phyloP scores from a whole-genome alignment of 2,888 invertebrate genomes.

The Opisthograptis luteolata region DNA sequence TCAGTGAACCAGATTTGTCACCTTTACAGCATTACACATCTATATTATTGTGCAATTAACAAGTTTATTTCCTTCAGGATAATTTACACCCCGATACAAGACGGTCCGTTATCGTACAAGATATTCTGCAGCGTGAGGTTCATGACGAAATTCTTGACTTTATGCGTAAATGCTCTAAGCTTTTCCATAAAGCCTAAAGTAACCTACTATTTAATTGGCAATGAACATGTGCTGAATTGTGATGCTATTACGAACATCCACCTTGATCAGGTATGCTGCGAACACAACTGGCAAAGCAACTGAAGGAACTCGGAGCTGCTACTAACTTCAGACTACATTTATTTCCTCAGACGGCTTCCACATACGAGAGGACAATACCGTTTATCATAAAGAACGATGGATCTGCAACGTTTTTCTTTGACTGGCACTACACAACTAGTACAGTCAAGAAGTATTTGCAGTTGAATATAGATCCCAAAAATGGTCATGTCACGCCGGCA shows the following conservation, averaged over 20 bases:
- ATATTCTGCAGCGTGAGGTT: constrained; percentile 82
- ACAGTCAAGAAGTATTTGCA: constrained; percentile 69
- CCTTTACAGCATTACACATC: neutral
- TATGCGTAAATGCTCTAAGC: constrained; percentile 81
- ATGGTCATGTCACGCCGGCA: constrained; percentile 66
- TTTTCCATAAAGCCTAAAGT: constrained; percentile 80
- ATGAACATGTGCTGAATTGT: constrained; percentile 64
- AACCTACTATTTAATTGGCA: constrained; percentile 71
- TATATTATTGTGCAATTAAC: neutral
- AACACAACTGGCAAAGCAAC: neutral
- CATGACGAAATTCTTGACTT: constrained; percentile 74
- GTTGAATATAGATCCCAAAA: constrained; percentile 64
- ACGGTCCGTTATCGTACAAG: constrained; percentile 82
- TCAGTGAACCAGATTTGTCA: no score
- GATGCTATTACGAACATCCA: constrained; percentile 71
- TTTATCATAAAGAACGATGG: constrained; percentile 73
- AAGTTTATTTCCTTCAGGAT: constrained; percentile 60
- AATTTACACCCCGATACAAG: constrained; percentile 78
- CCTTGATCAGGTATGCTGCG: constrained; percentile 67
- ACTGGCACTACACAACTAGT: constrained; percentile 64
- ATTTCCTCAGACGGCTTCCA: constrained; percentile 67
- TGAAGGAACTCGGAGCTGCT: no score
- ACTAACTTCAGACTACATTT: neutral
- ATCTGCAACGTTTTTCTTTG: constrained; percentile 73
- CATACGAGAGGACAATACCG: constrained; percentile 69